Evolutionary conservation across 2,888 invertebrate genomes (phyloP).

Genomic region (Empis stercorea): DNA sequence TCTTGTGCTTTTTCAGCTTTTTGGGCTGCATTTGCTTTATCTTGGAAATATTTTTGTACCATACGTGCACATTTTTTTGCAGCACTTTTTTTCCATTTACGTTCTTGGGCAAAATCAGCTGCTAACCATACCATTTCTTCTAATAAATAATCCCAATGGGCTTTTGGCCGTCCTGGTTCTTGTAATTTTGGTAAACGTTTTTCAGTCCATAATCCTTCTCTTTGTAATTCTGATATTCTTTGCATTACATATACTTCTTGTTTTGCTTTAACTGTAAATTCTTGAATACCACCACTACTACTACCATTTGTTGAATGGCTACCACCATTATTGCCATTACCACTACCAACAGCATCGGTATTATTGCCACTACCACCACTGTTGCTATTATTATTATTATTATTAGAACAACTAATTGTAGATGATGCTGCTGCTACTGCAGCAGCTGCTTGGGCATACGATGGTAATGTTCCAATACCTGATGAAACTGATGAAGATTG

Average conservation of each 20-base stretch:
- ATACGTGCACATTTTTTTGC: conserved; percentile 85
- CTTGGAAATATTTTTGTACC: conserved; percentile 84
- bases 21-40: conserved; percentile 78
- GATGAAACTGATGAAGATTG: conserved; percentile 9
- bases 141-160: conserved; percentile 96
- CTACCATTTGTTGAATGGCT: not conserved
- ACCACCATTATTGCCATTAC: not conserved
- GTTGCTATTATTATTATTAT: conserved; percentile 8
- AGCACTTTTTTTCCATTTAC: conserved; percentile 94
- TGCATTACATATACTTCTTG: conserved; percentile 90
- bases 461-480: conserved; percentile 8
- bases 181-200: conserved; percentile 81
- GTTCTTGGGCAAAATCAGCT: conserved; percentile 92
- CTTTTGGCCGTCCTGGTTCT: conserved; percentile 79
- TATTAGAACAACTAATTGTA: too few relatives aligned
- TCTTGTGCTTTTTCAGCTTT: conserved; percentile 88
- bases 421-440: conserved; percentile 10
- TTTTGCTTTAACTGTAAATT: conserved; percentile 74
- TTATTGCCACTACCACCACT: conserved; percentile 18
- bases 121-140: conserved; percentile 99
- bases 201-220: conserved; percentile 91
- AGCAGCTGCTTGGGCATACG: conserved; percentile 4
- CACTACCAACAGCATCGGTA: conserved; percentile 23
- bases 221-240: conserved; percentile 79
- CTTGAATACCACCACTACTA: conserved; percentile 24